Evolutionary conservation across 2,888 invertebrate genomes (phyloP).

Genomic region (Caenorhabditis doughertyi): DNA sequence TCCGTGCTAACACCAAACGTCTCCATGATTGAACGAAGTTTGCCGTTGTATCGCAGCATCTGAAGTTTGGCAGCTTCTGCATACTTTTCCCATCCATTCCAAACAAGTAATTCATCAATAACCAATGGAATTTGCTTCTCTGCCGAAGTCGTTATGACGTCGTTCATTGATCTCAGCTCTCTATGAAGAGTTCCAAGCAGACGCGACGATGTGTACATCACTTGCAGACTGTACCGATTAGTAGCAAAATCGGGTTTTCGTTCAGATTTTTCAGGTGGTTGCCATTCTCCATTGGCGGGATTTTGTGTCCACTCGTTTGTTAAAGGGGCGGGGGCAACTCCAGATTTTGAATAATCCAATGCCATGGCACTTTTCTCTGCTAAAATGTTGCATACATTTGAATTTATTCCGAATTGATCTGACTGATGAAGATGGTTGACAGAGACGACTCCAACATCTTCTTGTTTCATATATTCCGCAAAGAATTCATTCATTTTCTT

Average conservation of each 20-base stretch:
- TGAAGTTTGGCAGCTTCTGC: slow-evolving; percentile 27
- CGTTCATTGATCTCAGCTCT: slow-evolving; percentile 24
- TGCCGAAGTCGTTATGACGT: slow-evolving; percentile 43
- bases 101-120: slow-evolving; percentile 39
- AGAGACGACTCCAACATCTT: slow-evolving; percentile 82
- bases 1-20: slow-evolving; percentile 78
- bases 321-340: slow-evolving; percentile 52
- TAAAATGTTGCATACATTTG: slow-evolving; percentile 62
- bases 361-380: slow-evolving; percentile 78
- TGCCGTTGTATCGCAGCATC: slow-evolving; percentile 64
- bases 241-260: slow-evolving; percentile 61
- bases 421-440: slow-evolving; percentile 82
- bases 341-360: slow-evolving; percentile 78
- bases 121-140: slow-evolving; percentile 59
- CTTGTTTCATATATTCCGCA: slow-evolving; percentile 81
- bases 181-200: slow-evolving; percentile 37
- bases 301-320: slow-evolving; percentile 39
- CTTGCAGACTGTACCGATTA: slow-evolving; percentile 15
- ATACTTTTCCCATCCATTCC: slow-evolving; percentile 63
- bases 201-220: slow-evolving; percentile 32
- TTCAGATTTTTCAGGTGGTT: slow-evolving; percentile 65
- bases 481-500: slow-evolving; percentile 80
- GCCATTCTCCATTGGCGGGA: slow-evolving; percentile 21
- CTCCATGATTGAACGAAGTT: slow-evolving; percentile 72
- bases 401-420: slow-evolving; percentile 80